Base-by-base conservation (phyloP, 2,888 invertebrate genomes). In the Hirtodrosophila trivittata region DNA sequence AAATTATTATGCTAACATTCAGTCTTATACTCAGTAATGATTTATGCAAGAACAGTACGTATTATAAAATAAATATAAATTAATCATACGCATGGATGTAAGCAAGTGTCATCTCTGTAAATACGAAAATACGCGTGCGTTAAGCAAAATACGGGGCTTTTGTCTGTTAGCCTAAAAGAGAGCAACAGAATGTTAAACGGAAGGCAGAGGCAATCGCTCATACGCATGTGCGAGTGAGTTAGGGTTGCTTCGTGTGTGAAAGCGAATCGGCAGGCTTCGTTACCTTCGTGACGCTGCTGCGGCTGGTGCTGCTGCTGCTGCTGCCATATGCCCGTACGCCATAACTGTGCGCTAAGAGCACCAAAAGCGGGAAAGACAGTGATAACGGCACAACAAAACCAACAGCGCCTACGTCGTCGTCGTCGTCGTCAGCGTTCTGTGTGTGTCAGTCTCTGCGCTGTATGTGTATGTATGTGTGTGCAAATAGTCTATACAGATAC, bases 291-390 rank as follows among this genome's bases (percentile, higher is more conserved):
- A 39, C 57, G 35, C 51, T 49, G 58, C 55, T 25, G 38, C 52
- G 16, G n/a, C 14, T n/a, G n/a, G n/a, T n/a, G n/a, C n/a, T 25
- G 38, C 52, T 25, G 35, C 51, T 49, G 58, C 55, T 25, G 38
- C 52, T 25, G n/a, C 14, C 28, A 28, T 28, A 28, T 30, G 35
- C 10, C 6, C 5, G 43, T 66, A 75, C 76, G 78, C 39, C 68
- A 78, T 75, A 68, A 63, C 47, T 62, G 64, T 77, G 63, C 56
- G 66, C 60, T 56, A 57, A 52, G 35, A 62, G 8, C 50, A 58
- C 26, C 21, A 39, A n/a, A n/a, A n/a, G 41, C 9, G 51, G 39
- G 12, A 21, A 16, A 50, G 26, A 18, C 33, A 35, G 58, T 69
- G 74, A 81, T 69, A 83, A 69, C 65, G 52, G 46, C 43, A 56